Evolutionary conservation across 2,113 vertebrate genomes (phyloP), one percentile per base, ranked within the genome.

Genomic region (Callopanchax toddi): DNA sequence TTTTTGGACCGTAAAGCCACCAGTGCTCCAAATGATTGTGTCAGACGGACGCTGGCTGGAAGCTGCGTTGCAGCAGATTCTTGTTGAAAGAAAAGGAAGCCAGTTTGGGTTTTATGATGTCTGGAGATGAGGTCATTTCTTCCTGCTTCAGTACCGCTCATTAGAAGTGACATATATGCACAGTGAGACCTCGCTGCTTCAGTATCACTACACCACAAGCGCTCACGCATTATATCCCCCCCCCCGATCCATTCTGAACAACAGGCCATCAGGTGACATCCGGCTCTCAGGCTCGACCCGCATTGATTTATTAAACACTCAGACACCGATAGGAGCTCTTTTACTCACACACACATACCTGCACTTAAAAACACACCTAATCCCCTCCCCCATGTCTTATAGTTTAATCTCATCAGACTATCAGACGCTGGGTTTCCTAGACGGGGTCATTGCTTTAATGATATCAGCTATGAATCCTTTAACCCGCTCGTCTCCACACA

Each of bases 281-380:
- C 34, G 32, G 67, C 81, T 83, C 65, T 72, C 60, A 76, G 57
- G 62, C 65, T 67, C 83, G 72, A 88, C 83, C 84, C 65, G 58
- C 60, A 85, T 85, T 72, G 87, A 88, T 85, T 86, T 85, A 84
- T 81, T 80, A 67, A 84, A 89, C 73, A 71, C 67, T 61, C 54
- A 79, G 76, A 84, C 73, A 78, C 54, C 36, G 58, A 85, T 72
- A 57, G 61, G 4, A 34, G 50, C 22, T 54, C 21, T 1, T 34
- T 22, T 55, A 39, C 56, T 20, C 71, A 68, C 12, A 54, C 58
- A 78, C 15, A 54, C 57, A 78, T 10, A 62, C 44, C 22, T 21
- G 20, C 51, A 44, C 56, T 42, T 46, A 48, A 17, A 25, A 44
- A 63, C 23, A 36, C 62, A 43, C 50, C 2, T 11, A 12, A 23